Evolutionary conservation across 2,888 invertebrate species (phyloP).

Genomic region (Idaea straminata): DNA sequence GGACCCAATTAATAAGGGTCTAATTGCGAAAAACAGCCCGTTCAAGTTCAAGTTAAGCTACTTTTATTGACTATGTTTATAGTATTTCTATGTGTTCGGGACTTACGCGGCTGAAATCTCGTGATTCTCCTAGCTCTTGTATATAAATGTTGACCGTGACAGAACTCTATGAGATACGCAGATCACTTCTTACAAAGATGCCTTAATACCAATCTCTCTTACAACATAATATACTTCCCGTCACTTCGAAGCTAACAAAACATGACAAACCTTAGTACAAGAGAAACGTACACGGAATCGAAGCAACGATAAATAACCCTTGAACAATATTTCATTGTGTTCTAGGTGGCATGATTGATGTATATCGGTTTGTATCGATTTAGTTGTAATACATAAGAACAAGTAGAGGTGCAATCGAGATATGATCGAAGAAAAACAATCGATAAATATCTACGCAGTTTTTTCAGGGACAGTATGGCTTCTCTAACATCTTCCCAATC

Average conservation of each 20-base stretch:
- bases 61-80: too few relatives aligned
- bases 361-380: conserved; percentile 6
- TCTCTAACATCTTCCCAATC: too few relatives aligned
- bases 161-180: too few relatives aligned
- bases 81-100: too few relatives aligned
- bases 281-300: conserved; percentile 59
- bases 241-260: not conserved
- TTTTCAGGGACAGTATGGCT: too few relatives aligned
- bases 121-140: too few relatives aligned
- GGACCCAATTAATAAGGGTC: too few relatives aligned
- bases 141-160: too few relatives aligned
- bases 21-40: too few relatives aligned
- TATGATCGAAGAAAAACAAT: not conserved
- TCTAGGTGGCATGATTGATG: conserved; percentile 31
- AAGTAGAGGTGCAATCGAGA: not conserved
- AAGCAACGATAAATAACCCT: conserved; percentile 58
- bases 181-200: too few relatives aligned
- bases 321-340: conserved; percentile 46
- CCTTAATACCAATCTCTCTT: not conserved
- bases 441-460: not conserved
- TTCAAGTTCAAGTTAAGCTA: too few relatives aligned
- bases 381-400: not conserved
- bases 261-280: conserved; percentile 31
- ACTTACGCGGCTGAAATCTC: too few relatives aligned
- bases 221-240: not conserved